These are phyloP conservation scores for Azorinus chamasolen DNA, from an alignment of 2,888 invertebrate genomes.

Conservation along the genomic window DNA sequence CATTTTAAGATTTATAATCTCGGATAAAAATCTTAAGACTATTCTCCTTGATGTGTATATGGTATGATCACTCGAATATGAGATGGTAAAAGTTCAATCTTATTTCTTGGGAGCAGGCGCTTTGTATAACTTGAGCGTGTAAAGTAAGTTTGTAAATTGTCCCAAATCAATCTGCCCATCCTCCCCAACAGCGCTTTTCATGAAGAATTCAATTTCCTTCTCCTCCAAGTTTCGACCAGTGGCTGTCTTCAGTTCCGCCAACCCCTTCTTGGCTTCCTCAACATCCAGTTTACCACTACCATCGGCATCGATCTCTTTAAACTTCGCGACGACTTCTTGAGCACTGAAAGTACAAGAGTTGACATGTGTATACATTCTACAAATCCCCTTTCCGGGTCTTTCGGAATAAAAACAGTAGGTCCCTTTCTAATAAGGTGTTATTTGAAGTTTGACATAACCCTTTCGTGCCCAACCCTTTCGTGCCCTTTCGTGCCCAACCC, in stretches of 20 bases:
- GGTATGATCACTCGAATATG: too few relatives aligned
- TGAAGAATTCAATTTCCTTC: constrained; percentile 85
- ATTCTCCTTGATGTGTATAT: too few relatives aligned
- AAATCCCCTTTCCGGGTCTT: neutral
- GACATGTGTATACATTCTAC: neutral
- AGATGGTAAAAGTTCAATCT: too few relatives aligned
- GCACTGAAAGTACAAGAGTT: constrained; percentile 70
- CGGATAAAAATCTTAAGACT: too few relatives aligned
- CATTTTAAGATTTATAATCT: too few relatives aligned
- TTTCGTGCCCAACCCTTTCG: too few relatives aligned
- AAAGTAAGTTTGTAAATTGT: constrained; percentile 81
- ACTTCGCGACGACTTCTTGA: constrained; percentile 82
- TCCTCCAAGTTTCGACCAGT: constrained; percentile 79
- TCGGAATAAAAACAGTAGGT: too few relatives aligned
- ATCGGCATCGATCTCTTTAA: constrained; percentile 82
- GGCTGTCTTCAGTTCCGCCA: constrained; percentile 77
- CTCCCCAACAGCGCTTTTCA: constrained; percentile 80
- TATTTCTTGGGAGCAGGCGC: constrained; percentile 71
- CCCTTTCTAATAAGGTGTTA: too few relatives aligned
- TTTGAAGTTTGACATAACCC: too few relatives aligned
- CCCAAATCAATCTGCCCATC: constrained; percentile 83
- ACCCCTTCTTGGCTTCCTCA: constrained; percentile 81
- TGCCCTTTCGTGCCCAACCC: too few relatives aligned
- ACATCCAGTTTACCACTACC: constrained; percentile 83
- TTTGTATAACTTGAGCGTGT: constrained; percentile 82